Evolutionary conservation across 2,113 vertebrate species (phyloP), one percentile per base, ranked within the genome.

Genomic region (Neofelis nebulosa): DNA sequence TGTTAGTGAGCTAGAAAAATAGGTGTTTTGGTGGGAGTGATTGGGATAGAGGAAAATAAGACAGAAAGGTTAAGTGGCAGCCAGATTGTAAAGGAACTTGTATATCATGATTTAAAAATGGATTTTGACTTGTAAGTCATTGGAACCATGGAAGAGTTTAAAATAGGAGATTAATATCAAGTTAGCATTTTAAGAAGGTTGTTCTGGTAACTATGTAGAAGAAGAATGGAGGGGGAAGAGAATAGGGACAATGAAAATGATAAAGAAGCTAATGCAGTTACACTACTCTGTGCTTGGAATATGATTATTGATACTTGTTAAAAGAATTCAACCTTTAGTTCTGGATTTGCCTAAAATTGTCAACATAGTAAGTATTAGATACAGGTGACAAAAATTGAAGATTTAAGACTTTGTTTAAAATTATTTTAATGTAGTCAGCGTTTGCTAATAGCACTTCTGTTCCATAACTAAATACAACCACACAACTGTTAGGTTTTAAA

Each of bases 1-100:
- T 81, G 65, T 87, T 41, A 81, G 31, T 57, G 73, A 81, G 48
- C 52, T 65, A 23, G 38, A 94, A 96, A 96, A 82, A 76, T 65
- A 48, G 21, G 25, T 63, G 41, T 91, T 36, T n/a, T 76, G 3
- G 4, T 61, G 16, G 4, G 5, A 82, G 36, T 25, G 10, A 0
- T 74, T 73, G 52, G 7, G 76, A 13, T 21, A 23, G 38, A 86
- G 69, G 68, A 82, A 55, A 82, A 74, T 27, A 11, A 74, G n/a
- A 65, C n/a, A 81, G 48, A 29, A 57, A 36, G 36, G 33, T 38
- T 61, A 91, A 50, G 57, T 76, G 33, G 41, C 13, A 73, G 36
- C 13, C 41, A 55, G n/a, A 78, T n/a, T 69, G 33, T 52, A 63
- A 87, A 45, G 52, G 55, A 65, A 65, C 25, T 33, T 91, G 18